phyloP scores from a whole-genome alignment of 1,140 invertebrate species.

The Bombus impatiens region DNA sequence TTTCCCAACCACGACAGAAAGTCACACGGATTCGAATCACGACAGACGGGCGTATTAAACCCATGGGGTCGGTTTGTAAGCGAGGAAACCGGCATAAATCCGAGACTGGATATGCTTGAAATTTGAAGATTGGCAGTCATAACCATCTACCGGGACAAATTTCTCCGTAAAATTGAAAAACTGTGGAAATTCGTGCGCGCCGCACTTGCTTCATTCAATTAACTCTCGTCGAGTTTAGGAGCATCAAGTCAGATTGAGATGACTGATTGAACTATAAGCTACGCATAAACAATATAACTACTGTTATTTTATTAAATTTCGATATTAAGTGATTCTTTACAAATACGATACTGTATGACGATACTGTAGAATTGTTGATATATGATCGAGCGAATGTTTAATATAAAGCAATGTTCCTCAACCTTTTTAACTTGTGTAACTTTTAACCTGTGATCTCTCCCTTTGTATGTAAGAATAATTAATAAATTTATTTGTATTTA shows the following conservation, averaged over 20 bases:
- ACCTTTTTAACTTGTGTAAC: no score
- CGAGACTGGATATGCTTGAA: neutral
- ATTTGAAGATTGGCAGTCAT: neutral
- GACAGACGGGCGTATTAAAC: neutral
- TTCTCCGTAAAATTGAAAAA: conserved; percentile 22
- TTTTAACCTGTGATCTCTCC: no score
- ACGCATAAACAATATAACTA: neutral
- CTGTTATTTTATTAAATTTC: neutral
- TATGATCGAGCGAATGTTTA: no score
- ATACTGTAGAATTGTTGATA: no score
- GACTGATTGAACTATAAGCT: neutral
- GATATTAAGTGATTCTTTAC: conserved; percentile 11
- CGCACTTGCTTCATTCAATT: neutral
- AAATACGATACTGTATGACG: no score
- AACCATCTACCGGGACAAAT: neutral
- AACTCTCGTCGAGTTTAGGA: conserved; percentile 11
- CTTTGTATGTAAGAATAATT: no score
- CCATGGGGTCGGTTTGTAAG: neutral
- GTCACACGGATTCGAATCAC: neutral
- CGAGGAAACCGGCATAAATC: neutral
- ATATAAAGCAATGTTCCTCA: no score
- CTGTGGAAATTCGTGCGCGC: neutral
- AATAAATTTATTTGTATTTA: no score
- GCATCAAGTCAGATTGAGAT: no score
- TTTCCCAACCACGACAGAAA: neutral